Conservation (phyloP, 2,113 vertebrate genomes). For the Rafetus swinhoei region DNA sequence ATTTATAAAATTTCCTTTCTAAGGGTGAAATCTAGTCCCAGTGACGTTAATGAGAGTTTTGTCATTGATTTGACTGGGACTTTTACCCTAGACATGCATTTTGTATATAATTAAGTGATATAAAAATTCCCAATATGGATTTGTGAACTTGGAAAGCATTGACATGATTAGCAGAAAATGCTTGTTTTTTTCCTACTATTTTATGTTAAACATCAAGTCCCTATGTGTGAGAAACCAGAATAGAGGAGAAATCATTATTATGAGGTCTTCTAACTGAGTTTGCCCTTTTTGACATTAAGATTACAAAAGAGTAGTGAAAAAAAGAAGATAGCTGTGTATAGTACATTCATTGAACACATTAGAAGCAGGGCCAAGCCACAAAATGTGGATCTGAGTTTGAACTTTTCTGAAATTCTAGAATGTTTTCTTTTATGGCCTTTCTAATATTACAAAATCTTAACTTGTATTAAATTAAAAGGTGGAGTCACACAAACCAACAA, state of each 20-base stretch:
- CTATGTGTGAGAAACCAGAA: neutral
- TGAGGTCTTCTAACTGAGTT: neutral
- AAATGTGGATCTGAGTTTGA: neutral
- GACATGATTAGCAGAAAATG: neutral
- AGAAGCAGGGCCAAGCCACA: neutral
- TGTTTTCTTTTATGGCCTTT: neutral
- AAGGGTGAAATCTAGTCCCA: neutral
- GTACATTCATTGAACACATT: neutral
- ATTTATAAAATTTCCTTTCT: neutral
- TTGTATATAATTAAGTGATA: neutral
- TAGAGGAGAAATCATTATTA: neutral
- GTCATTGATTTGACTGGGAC: neutral
- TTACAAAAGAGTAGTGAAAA: neutral
- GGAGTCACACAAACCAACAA: neutral
- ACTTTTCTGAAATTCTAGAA: neutral
- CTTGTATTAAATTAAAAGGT: neutral
- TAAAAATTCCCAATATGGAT: neutral
- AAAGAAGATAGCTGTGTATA: neutral
- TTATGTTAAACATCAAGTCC: neutral
- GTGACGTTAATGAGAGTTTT: neutral
- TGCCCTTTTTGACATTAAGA: neutral
- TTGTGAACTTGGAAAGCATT: neutral
- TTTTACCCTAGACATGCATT: neutral
- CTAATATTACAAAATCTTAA: neutral
- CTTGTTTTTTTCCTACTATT: neutral